Base-by-base conservation (phyloP, 2,113 vertebrate genomes). In the Lichenostomus cassidix region DNA sequence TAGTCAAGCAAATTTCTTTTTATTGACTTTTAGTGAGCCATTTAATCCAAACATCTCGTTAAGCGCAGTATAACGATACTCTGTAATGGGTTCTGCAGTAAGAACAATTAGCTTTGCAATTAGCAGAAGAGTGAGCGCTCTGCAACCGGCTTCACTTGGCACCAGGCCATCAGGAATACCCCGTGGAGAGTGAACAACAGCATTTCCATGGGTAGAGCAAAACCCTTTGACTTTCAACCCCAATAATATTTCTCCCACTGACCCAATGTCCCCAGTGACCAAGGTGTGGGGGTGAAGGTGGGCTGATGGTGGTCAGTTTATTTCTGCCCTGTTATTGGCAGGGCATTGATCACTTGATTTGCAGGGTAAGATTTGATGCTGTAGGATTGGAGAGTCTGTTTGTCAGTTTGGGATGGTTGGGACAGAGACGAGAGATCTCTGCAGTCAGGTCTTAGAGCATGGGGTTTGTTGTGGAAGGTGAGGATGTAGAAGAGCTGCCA, bases 11-110 rank as follows among this genome's bases (percentile, higher is more conserved):
- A 98, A 98, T 98, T 98, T 97, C 97, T 96, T 98, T 98, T 98
- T 98, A 98, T 98, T 98, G 98, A 98, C 98, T 98, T 97, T 98
- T 97, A 98, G 97, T 97, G 97, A 98, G 97, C 96, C 97, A 97
- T 98, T 98, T 98, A 98, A 98, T 98, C 97, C 97, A 98, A 98
- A 98, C 97, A 98, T 96, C 98, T 98, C 96, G 97, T 98, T 98
- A 98, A 96, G 96, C 83, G 97, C 97, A 97, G 96, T 94, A 93
- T 97, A 98, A 98, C 97, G 97, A 95, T 97, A 96, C 96, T 94
- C 90, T 96, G 42, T 98, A 98, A 98, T 98, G 97, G 97, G 87
- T 94, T 98, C 98, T 98, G 98, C 98, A 98, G 97, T 96, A 97
- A 97, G 98, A 98, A 98, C 98, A 98, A 98, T 98, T 98, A 98